A percentile compares a stretch with the other conserved stretches of the same genome.
Conservation (phyloP, 2,113 vertebrate species). For the Trogon surrucura region DNA sequence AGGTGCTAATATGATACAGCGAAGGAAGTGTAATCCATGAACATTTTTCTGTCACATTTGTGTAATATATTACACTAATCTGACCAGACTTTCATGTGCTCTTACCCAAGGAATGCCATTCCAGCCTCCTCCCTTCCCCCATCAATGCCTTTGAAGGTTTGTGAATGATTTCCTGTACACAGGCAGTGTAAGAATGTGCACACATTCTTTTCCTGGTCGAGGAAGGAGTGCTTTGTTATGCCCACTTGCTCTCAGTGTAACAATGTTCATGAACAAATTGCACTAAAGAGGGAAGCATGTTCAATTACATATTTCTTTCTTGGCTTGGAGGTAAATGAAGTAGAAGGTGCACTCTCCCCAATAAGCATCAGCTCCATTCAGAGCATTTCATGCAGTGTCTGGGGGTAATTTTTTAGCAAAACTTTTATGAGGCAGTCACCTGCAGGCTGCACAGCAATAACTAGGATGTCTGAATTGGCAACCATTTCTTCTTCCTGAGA, state of each 20-base stretch:
- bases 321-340: background rate
- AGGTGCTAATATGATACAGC: constrained; percentile 74
- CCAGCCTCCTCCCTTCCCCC: constrained; percentile 49
- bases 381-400: background rate
- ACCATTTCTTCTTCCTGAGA: background rate
- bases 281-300: constrained; percentile 33
- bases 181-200: constrained; percentile 37
- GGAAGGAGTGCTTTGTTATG: background rate
- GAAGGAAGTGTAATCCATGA: constrained; percentile 71
- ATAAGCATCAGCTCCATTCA: background rate
- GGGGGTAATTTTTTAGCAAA: background rate
- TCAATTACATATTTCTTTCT: constrained; percentile 38
- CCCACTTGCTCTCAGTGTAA: background rate
- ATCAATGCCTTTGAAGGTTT: constrained; percentile 67
- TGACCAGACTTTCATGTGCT: constrained; percentile 71
- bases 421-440: background rate
- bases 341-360: constrained; percentile 28
- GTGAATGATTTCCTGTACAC: constrained; percentile 68
- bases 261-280: constrained; percentile 29
- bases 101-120: constrained; percentile 63
- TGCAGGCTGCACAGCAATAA: background rate
- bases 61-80: constrained; percentile 70
- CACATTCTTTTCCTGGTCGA: background rate
- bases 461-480: background rate
- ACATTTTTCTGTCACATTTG: constrained; percentile 74